These are phyloP conservation scores for Drosophila nigromelanica DNA, from an alignment of 1,140 invertebrate species.

Conservation along the genomic window DNA sequence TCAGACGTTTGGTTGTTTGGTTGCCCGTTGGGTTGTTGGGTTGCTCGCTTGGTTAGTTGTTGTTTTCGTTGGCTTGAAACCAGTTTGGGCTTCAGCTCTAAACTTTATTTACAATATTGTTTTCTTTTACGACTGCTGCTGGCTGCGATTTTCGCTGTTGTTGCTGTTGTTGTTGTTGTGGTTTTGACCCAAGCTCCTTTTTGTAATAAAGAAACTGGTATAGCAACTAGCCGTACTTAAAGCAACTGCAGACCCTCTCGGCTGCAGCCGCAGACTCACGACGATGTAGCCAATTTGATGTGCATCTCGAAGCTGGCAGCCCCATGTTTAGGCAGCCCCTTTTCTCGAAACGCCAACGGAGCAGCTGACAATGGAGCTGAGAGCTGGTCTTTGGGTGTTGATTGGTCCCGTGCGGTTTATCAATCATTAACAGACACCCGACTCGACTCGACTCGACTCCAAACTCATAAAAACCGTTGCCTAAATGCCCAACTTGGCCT, in stretches of 20 bases:
- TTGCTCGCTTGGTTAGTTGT: constrained; percentile 48
- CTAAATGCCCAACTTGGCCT: constrained; percentile 57
- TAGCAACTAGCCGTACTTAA: constrained; percentile 58
- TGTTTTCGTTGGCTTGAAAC: constrained; percentile 57
- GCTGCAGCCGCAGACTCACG: constrained; percentile 49
- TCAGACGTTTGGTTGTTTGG: constrained; percentile 45
- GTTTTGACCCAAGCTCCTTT: constrained; percentile 78
- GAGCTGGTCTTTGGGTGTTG: constrained; percentile 48
- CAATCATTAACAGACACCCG: constrained; percentile 71
- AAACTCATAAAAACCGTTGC: constrained; percentile 54
- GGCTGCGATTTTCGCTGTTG: constrained; percentile 37
- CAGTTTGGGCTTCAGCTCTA: constrained; percentile 76
- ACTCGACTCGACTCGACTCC: background rate
- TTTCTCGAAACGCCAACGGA: too few species aligned
- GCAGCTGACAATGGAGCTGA: constrained; percentile 1
- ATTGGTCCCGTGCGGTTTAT: constrained; percentile 78
- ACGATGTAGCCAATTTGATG: constrained; percentile 78
- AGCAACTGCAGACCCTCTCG: constrained; percentile 33
- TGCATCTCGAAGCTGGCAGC: constrained; percentile 37
- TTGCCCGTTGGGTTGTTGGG: constrained; percentile 34
- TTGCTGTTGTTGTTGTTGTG: constrained; percentile 54
- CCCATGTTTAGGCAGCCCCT: constrained; percentile 2
- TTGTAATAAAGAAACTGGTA: constrained; percentile 80
- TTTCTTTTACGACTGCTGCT: constrained; percentile 76
- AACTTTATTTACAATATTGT: constrained; percentile 82